Base-by-base conservation (phyloP, 2,113 vertebrate genomes). In the Bambusicola thoracicus region DNA sequence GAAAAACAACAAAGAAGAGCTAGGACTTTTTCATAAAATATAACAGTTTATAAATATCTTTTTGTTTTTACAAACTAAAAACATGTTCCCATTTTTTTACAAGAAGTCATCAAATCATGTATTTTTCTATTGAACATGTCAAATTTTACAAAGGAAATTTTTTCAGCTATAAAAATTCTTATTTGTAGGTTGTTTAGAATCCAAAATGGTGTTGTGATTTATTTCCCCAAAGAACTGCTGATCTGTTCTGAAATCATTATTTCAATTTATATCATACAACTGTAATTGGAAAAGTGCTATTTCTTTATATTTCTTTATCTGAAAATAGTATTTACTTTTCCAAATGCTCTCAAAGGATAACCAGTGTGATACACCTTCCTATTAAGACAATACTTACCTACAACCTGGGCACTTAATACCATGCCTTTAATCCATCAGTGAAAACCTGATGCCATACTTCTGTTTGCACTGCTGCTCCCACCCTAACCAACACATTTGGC, bases 361-460 rank as follows among this genome's bases (percentile, higher is more conserved):
- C 51, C 66, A 10, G 27, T 11, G 7, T 84, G 86, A 59, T 38
- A 61, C 6, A 65, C 22, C 72, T 92, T 94, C 49, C 34, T 81
- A 5, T 79, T 49, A 80, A 75, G 36, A 78, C 70, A 94, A 58
- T 73, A 32, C 29, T 46, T 65, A 46, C 41, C 48, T 74, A n/a
- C 2, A 1, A 29, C 8, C 29, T 36, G 44, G 55, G 25, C 20
- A 49, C 21, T 83, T 84, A 41, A 80, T 67, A 55, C 25, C 51
- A 34, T 87, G 62, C 58, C 73, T 92, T 95, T 76, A 95, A 92
- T 76, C 79, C 34, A 2, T 34, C 79, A 20, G 13, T 55, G 66
- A 82, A 91, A 46, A 41, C 63, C 79, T 44, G 30, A 62, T 96
- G 67, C 62, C 48, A 62, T 65, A 61, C 38, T 92, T 95, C 89